Evolutionary conservation across 2,888 invertebrate species (phyloP).

Genomic region (Drosophila crucigera): DNA sequence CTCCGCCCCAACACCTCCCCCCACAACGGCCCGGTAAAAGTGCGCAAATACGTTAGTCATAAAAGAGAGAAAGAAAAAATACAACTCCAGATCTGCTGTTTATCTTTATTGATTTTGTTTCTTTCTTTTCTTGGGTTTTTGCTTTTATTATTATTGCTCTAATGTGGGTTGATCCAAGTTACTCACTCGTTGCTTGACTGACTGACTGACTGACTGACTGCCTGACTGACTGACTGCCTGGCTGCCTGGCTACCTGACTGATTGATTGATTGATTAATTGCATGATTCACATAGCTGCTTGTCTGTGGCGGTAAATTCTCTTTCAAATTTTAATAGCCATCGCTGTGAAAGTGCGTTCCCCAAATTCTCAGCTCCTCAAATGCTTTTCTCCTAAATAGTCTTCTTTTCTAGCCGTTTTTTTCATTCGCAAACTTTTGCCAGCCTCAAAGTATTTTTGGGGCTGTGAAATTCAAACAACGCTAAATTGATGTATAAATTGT

Average conservation of each 20-base stretch:
- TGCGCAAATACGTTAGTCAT: constrained; percentile 54
- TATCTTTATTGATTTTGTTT: not conserved
- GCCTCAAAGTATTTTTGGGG: not conserved
- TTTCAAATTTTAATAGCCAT: constrained; percentile 17
- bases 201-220: constrained; percentile 27
- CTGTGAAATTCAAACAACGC: not conserved
- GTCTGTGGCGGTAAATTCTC: constrained; percentile 32
- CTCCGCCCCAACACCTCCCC: not conserved
- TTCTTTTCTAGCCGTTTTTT: not conserved
- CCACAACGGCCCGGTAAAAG: constrained; percentile 55
- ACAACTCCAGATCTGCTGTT: constrained; percentile 6
- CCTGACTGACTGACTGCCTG: constrained; percentile 26
- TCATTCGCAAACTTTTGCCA: not conserved
- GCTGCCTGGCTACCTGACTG: constrained; percentile 38
- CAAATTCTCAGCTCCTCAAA: constrained; percentile 1
- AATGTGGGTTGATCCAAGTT: constrained; percentile 45
- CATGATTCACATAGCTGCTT: constrained; percentile 36
- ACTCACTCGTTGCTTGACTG: constrained; percentile 16
- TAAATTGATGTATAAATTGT: not conserved
- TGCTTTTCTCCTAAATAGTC: not conserved
- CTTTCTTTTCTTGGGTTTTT: not conserved
- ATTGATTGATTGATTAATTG: constrained; percentile 62
- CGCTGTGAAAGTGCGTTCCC: constrained; percentile 48
- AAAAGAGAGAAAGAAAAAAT: constrained; percentile 44
- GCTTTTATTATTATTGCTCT: constrained; percentile 43